Base-by-base conservation (phyloP, 2,888 invertebrate species). In the Melolontha melolontha region DNA sequence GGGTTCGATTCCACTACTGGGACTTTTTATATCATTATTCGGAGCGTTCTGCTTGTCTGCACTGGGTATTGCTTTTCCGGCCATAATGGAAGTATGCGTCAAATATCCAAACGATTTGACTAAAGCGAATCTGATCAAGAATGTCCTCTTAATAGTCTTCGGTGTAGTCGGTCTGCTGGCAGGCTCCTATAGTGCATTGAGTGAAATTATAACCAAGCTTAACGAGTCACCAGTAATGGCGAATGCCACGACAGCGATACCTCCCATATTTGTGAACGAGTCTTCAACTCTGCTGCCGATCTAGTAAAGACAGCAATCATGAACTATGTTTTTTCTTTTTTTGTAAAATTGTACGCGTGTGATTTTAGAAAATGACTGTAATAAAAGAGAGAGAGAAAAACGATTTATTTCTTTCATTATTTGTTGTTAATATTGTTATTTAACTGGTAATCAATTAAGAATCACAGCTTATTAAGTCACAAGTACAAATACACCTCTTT, bases 11-110 rank as follows among this genome's bases (percentile, higher is more conserved):
- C 92, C 92, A 1, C 86, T 90, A 66, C 84, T 93, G 67, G 91
- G 89, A 47, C 84, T 92, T 4, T 91, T 92, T 84, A 93, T 93
- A 74, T 91, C 92, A 0, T 82, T 93, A 54, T 91, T 93, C 70
- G 93, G 93, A 39, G 91, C 92, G 0, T 85, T 92, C 52, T 91
- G 91, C 72, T 85, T 91, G 68, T 91, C 92, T 4, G 90, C 90
- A 1, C 83, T 93, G 54, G 92, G 92, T 7, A 86, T 93, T 42
- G 89, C 90, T 1, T 92, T 92, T 79, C 92, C 93, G 17, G 91
- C 92, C 0, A 86, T 91, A 34, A 90, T 93, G 75, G 91, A 92
- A 76, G 85, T 91, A 47, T 90, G 93, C 77, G 90, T 91, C 0
- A 85, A 88, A 69, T 93, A 90, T 88, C 88, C 90, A 0, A 84